These are phyloP conservation scores for Musca domestica DNA, from an alignment of 1,140 invertebrate species.

Conservation along the genomic window DNA sequence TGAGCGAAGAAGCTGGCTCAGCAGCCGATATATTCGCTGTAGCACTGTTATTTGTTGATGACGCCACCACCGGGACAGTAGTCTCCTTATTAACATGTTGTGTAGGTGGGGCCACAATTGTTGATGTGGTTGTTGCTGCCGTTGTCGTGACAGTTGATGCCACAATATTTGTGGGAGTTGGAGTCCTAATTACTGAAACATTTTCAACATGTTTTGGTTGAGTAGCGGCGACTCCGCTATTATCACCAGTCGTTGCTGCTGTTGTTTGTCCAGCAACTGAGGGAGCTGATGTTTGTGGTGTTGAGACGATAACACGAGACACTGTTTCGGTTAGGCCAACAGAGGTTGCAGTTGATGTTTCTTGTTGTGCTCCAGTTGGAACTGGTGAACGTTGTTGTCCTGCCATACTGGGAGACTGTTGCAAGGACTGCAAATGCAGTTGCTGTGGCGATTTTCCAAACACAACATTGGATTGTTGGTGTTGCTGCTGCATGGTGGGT, in stretches of 20 bases:
- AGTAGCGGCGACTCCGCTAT: background rate
- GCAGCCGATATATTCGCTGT: too few species aligned
- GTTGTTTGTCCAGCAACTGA: background rate
- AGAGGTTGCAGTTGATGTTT: background rate
- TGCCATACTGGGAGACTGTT: background rate
- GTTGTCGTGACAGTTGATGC: background rate
- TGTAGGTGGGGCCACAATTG: background rate
- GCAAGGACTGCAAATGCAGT: slow-evolving; percentile 9
- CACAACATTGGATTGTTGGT: background rate
- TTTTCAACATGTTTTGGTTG: slow-evolving; percentile 12
- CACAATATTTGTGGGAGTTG: slow-evolving; percentile 3
- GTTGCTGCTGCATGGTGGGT: slow-evolving; percentile 1
- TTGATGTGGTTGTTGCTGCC: too few species aligned
- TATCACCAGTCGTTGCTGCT: background rate
- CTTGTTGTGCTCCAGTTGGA: too few species aligned
- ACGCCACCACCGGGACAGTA: background rate
- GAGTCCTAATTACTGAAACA: slow-evolving; percentile 25
- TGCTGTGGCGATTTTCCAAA: slow-evolving; percentile 13
- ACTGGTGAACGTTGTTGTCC: slow-evolving; percentile 1
- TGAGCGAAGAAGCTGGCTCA: too few species aligned
- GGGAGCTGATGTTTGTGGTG: background rate
- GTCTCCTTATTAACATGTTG: background rate
- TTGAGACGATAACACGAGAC: background rate
- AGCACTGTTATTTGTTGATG: background rate
- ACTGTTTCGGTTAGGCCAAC: background rate